Percentiles rank a stretch among this genome's conserved stretches.
phyloP scores from a whole-genome alignment of 2,888 invertebrate species.

The Orthonychiurus folsomi region DNA sequence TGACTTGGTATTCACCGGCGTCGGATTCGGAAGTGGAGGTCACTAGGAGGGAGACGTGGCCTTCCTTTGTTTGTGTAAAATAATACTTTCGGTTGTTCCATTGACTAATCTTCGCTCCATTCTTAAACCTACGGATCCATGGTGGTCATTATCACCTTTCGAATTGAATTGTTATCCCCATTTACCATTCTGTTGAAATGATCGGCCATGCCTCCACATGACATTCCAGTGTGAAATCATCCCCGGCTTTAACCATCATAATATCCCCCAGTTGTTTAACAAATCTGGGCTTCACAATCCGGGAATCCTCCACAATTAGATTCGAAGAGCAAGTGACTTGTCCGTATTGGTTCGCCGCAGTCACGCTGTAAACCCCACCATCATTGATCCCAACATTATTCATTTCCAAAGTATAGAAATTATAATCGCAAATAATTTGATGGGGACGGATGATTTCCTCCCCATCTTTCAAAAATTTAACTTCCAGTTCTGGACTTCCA shows the following conservation, averaged over 20 bases:
- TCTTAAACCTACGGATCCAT: not conserved
- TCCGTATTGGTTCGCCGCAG: constrained; percentile 19
- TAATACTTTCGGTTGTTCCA: not conserved
- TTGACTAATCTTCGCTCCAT: not conserved
- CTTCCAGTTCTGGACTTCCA: constrained; percentile 61
- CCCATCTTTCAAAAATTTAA: constrained; percentile 80
- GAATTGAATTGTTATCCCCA: not conserved
- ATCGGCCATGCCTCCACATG: constrained; percentile 11
- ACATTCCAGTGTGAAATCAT: constrained; percentile 2
- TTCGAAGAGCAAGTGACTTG: constrained; percentile 5
- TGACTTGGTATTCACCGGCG: constrained; percentile 67
- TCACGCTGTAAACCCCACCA: constrained; percentile 19
- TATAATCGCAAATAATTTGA: not conserved
- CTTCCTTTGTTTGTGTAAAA: not conserved
- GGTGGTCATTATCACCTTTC: too few relatives aligned
- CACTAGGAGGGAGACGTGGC: constrained; percentile 6
- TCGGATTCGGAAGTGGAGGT: constrained; percentile 46
- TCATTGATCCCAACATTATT: constrained; percentile 16
- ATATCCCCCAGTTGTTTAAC: constrained; percentile 4
- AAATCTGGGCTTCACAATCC: not conserved
- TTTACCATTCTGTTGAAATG: constrained; percentile 11
- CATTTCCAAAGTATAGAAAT: constrained; percentile 13
- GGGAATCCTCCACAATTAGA: not conserved
- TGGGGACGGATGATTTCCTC: constrained; percentile 51
- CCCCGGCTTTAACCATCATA: not conserved